Evolutionary conservation across 2,888 invertebrate species (phyloP).

Genomic region (Polyommatus icarus): DNA sequence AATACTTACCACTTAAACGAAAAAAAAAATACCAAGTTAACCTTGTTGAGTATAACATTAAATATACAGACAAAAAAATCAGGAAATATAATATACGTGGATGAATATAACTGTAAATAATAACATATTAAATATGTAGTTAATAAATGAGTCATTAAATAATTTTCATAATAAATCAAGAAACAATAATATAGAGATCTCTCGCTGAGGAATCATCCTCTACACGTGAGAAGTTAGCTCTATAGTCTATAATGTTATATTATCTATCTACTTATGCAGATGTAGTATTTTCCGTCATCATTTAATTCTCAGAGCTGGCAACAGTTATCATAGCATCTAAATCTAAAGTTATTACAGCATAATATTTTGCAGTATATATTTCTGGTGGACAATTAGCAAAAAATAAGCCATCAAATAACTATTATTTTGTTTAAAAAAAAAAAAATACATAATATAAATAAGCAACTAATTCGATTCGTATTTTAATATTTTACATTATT

Average conservation of each 20-base stretch:
- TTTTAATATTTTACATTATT: background rate
- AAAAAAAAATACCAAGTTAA: background rate
- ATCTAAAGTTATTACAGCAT: background rate
- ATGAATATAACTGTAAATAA: conserved; percentile 5
- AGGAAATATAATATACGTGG: background rate
- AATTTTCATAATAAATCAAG: background rate
- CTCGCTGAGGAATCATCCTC: too few relatives aligned
- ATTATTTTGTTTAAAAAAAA: background rate
- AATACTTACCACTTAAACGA: background rate
- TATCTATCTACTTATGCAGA: too few relatives aligned
- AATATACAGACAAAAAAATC: background rate
- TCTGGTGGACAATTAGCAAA: background rate
- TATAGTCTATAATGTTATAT: too few relatives aligned
- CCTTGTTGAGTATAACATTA: background rate
- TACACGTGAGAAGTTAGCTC: too few relatives aligned
- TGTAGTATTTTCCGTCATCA: too few relatives aligned
- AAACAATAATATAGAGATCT: too few relatives aligned
- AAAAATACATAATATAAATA: too few relatives aligned
- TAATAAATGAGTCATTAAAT: background rate
- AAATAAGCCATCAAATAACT: background rate
- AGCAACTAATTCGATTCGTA: too few relatives aligned
- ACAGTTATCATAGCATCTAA: background rate
- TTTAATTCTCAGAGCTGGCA: background rate
- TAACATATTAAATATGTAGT: background rate
- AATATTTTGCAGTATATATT: background rate